Conservation (phyloP, 2,888 invertebrate genomes). For the Athripsodes cinereus region DNA sequence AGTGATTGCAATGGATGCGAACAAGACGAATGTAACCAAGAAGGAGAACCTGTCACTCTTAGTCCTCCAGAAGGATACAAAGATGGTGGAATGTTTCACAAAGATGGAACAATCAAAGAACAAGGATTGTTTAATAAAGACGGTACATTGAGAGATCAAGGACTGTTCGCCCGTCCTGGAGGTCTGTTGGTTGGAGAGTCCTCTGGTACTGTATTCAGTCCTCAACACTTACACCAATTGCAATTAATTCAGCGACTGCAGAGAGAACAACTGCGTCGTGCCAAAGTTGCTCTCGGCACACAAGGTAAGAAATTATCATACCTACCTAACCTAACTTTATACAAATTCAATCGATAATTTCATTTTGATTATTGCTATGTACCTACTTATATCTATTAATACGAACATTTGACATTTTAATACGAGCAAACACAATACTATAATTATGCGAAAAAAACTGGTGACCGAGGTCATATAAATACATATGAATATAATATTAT, state of each 20-base stretch:
- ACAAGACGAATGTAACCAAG: constrained; percentile 60
- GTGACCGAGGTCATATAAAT: too few species aligned
- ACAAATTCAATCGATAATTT: too few species aligned
- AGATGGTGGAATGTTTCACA: constrained; percentile 66
- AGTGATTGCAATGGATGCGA: constrained; percentile 57
- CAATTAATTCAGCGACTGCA: constrained; percentile 59
- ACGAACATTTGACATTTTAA: too few species aligned
- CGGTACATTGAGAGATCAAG: constrained; percentile 51
- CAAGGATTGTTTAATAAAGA: constrained; percentile 60
- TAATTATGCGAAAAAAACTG: too few species aligned
- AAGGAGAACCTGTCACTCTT: constrained; percentile 75
- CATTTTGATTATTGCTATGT: too few species aligned
- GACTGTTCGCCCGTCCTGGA: constrained; percentile 43
- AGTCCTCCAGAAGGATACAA: constrained; percentile 91
- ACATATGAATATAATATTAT: too few species aligned
- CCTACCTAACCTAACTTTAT: too few species aligned
- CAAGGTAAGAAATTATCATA: constrained; percentile 17
- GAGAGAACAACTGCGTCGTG: constrained; percentile 54
- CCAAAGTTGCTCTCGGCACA: constrained; percentile 33
- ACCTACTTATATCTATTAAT: too few species aligned
- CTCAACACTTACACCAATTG: constrained; percentile 56
- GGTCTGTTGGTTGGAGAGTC: constrained; percentile 48
- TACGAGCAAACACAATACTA: too few species aligned
- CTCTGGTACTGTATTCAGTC: constrained; percentile 57
- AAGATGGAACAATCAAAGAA: constrained; percentile 50